Conservation (phyloP, 2,797 vertebrate genomes). For the Zenarchopterus dispar region DNA sequence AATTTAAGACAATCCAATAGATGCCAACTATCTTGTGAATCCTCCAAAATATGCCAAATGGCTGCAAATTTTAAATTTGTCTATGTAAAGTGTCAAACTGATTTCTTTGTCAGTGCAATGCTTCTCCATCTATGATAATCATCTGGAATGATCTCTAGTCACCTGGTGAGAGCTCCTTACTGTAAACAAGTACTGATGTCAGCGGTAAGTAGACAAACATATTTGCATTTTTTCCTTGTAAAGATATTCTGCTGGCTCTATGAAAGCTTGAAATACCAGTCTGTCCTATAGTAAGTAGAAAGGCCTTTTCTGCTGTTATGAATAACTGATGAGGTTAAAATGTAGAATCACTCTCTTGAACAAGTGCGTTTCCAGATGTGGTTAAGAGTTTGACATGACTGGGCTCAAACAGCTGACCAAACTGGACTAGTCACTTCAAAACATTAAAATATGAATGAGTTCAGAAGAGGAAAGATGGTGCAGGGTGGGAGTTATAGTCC, state of each 20-base stretch:
- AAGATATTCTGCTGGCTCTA: neutral
- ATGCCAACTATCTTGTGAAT: neutral
- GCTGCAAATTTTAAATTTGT: neutral
- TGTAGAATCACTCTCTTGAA: constrained; percentile 1
- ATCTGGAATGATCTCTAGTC: constrained; percentile 1
- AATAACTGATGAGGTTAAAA: neutral
- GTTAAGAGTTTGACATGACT: no score
- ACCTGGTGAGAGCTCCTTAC: neutral
- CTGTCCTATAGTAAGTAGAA: no score
- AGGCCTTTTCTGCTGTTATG: neutral
- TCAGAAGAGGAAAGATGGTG: no score
- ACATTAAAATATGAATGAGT: no score
- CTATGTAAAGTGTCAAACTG: neutral
- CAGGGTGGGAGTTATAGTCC: no score
- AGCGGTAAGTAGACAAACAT: neutral
- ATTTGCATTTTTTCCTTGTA: no score
- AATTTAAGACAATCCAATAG: neutral
- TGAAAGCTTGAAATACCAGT: no score
- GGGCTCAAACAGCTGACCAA: no score
- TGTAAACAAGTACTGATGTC: neutral
- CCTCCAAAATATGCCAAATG: neutral
- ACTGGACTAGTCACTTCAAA: no score
- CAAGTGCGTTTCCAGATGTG: neutral
- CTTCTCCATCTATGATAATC: neutral
- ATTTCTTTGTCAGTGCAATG: neutral